These are phyloP conservation scores for Megaceryle maxima DNA, from an alignment of 2,113 vertebrate species.

Conservation along the genomic window DNA sequence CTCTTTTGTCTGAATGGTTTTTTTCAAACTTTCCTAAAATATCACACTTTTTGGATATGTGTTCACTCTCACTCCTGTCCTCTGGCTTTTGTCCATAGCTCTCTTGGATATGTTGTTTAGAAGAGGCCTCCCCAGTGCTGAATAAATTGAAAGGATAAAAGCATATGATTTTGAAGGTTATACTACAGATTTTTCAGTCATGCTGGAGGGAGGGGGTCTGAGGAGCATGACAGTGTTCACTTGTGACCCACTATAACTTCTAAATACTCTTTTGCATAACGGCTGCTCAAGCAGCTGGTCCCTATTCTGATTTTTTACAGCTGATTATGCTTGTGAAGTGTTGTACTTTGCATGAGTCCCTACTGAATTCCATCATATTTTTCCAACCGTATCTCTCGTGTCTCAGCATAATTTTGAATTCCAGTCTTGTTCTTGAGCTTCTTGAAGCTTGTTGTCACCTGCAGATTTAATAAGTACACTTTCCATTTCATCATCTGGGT, in stretches of 20 bases:
- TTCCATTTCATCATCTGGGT: conserved; percentile 30
- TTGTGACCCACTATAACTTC: not conserved
- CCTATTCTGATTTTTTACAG: conserved; percentile 22
- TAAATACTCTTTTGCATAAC: not conserved
- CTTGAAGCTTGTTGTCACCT: conserved; percentile 45
- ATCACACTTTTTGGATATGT: not conserved
- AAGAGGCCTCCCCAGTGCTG: not conserved
- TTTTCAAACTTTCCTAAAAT: not conserved
- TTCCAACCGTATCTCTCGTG: not conserved
- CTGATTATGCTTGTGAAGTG: conserved; percentile 37
- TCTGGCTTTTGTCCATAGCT: not conserved
- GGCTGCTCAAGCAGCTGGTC: conserved; percentile 23
- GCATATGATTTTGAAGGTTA: not conserved
- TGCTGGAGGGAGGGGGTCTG: not conserved
- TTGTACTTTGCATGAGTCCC: conserved; percentile 11
- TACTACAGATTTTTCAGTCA: not conserved
- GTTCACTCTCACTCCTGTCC: not conserved
- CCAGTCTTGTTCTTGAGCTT: conserved; percentile 27
- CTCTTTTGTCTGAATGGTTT: not conserved
- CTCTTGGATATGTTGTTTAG: not conserved
- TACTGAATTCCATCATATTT: not conserved
- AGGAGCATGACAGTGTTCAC: not conserved
- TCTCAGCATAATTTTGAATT: conserved; percentile 20
- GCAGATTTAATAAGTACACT: conserved; percentile 52
- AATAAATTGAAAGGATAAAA: not conserved